Base-by-base conservation (phyloP, 2,888 invertebrate species). In the Barypeithes pellucidus region DNA sequence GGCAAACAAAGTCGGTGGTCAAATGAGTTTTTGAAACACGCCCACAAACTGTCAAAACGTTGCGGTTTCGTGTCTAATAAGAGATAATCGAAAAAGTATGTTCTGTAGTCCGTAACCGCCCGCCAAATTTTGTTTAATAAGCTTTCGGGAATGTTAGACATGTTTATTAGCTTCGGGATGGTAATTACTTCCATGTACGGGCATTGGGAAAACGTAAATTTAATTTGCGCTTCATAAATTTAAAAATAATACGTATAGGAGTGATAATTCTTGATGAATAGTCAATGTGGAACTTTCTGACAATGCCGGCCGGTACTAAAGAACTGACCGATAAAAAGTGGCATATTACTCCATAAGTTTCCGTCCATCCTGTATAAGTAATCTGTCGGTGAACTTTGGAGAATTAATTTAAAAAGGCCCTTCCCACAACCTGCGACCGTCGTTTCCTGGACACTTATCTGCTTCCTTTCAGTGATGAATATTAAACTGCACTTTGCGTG, bases 1-100 rank as follows among this genome's bases (percentile, higher is more conserved):
- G 67, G 80, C 79, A 84, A 83, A 84, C 84, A 84, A 83, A 82
- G 81, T 81, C 78, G 79, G 68, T 79, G 84, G 83, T 82, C 82
- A 85, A 84, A 85, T 85, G 85, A 85, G 84, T 85, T 85, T 85
- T 84, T 82, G 82, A 82, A 79, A 78, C 77, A 78, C 80, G 78
- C 79, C 81, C 67, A 68, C 68, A 45, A 68, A 45, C 68, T 57
- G 54, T 67, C 54, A 67, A 57, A 67, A 70, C 63, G 62, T 12
- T 22, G 52, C 14, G 12, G 43, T 29, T 36, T 63, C 33, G 33
- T 43, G 24, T 52, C 69, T 70, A 66, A 66, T 66, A 57, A 54
- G 66, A 43, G 54, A 39, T 66, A 54, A 66, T 66, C 66, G 57
- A 66, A 66, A 66, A 66, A 66, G 66, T 66, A 54, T 24, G 66